Evolutionary conservation across 2,113 vertebrate species (phyloP).

Genomic region (Hemibagrus wyckioides): DNA sequence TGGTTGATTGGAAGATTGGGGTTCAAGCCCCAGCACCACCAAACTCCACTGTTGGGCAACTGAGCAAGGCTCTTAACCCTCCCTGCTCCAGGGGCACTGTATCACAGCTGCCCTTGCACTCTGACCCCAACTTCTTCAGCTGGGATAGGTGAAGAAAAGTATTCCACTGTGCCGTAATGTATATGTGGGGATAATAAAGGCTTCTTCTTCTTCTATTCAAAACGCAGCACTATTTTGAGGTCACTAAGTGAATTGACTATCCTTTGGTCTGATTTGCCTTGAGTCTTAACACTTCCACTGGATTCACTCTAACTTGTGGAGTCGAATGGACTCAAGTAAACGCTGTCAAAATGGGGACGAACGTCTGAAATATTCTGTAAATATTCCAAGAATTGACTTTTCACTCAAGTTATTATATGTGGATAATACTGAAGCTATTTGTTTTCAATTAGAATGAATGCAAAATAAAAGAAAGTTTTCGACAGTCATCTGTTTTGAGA

Average conservation of each 20-base stretch:
- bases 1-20: no score
- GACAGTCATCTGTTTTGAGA: not conserved
- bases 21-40: no score
- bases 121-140: no score
- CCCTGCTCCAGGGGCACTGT: no score
- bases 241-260: not conserved
- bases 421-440: not conserved
- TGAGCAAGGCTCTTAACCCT: no score
- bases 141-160: no score
- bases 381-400: not conserved
- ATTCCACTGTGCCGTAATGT: no score
- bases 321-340: not conserved
- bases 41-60: no score
- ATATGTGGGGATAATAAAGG: no score
- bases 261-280: not conserved
- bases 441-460: not conserved
- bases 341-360: not conserved
- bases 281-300: not conserved
- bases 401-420: not conserved
- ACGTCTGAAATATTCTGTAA: not conserved
- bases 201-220: no score
- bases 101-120: no score
- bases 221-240: not conserved
- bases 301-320: not conserved
- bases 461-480: not conserved